Evolutionary conservation across 2,888 invertebrate genomes (phyloP).

Genomic region (Homarus gammarus): DNA sequence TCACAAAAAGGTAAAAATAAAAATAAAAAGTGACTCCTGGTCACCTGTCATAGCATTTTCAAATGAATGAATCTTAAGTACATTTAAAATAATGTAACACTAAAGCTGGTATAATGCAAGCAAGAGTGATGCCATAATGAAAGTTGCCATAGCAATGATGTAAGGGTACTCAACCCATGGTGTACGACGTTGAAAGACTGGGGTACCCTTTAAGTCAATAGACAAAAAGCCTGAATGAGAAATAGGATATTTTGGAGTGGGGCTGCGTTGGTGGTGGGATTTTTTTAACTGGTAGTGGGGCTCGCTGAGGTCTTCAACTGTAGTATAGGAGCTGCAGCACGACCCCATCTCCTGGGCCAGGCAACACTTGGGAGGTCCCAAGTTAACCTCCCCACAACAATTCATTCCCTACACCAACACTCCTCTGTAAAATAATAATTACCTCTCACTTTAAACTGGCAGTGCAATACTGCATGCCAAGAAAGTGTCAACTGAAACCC

Average conservation of each 20-base stretch:
- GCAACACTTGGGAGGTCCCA: constrained; percentile 8
- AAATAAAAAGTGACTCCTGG: too few relatives aligned
- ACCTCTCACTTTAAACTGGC: constrained; percentile 7
- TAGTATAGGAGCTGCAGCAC: constrained; percentile 49
- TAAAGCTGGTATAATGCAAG: not conserved
- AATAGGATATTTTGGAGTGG: constrained; percentile 39
- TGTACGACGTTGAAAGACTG: not conserved
- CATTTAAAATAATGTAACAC: too few relatives aligned
- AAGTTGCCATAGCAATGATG: not conserved
- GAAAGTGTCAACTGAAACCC: not conserved
- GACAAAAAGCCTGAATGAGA: constrained; percentile 55
- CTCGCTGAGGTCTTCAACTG: constrained; percentile 36
- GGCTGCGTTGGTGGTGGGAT: constrained; percentile 18
- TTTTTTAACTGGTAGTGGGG: constrained; percentile 43
- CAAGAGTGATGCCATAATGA: constrained; percentile 24
- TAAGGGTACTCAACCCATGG: constrained; percentile 47
- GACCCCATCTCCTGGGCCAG: constrained; percentile 54
- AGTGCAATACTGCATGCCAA: not conserved
- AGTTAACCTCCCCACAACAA: constrained; percentile 18
- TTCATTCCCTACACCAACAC: constrained; percentile 3
- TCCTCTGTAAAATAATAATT: constrained; percentile 29
- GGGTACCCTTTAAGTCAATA: constrained; percentile 44
- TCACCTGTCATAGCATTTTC: too few relatives aligned
- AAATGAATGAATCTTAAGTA: too few relatives aligned
- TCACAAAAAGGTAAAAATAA: too few relatives aligned